Base-by-base conservation (phyloP, 2,888 invertebrate species). In the Eulithis testata region DNA sequence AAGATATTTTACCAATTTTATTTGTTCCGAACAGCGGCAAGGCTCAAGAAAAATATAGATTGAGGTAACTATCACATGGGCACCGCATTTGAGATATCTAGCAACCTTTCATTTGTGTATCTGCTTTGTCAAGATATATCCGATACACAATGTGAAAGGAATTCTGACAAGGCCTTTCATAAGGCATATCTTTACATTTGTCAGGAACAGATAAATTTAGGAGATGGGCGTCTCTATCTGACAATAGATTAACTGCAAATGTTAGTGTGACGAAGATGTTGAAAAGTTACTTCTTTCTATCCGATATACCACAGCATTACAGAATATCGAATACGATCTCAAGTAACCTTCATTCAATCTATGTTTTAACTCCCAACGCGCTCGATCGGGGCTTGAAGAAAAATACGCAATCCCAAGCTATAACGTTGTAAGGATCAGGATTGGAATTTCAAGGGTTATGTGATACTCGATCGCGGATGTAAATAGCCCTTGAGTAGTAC, bases 401-500 rank as follows among this genome's bases (percentile, higher is more conserved):
- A 70, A 72, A 70, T 70, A 72, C 56, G 67, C 61, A 63, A 70
- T 65, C 60, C 56, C 44, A 9, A 36, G 57, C 66, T 65, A 63
- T 68, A 66, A 65, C 63, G 66, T 72, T 66, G 68, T 68, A 72
- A 67, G 64, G 51, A 53, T 64, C 67, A 36, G 40, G 52, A 58
- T 57, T 58, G 47, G 53, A 43, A 51, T 56, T 62, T 57, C 49
- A 12, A 58, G 52, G 57, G 47, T 63, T 58, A 58, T 58, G 58
- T 61, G 61, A 58, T 61, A 49, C 62, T 37, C 45, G 45, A 61
- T 50, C 50, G 61, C 4, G 21, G 54, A 62, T 62, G 61, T 55
- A 52, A 52, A 63, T 58, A 52, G 57, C 43, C 31, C 44, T 44
- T 56, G 56, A 51, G 51, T 51, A 44, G 60, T 21, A 49, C 49